phyloP scores from a whole-genome alignment of 2,888 invertebrate species.

The Electrophaes corylata region DNA sequence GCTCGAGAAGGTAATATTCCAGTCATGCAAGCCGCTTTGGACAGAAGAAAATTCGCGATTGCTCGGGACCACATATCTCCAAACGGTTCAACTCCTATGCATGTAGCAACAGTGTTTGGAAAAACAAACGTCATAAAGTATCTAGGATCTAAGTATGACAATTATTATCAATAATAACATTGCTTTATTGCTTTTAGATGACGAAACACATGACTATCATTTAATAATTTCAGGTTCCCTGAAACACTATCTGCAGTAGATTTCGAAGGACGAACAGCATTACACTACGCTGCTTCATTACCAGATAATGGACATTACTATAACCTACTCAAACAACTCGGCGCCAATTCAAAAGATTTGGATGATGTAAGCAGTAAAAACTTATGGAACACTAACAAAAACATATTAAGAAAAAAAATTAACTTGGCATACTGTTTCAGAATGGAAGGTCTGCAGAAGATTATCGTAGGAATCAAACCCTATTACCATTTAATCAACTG shows the following conservation, averaged over 20 bases:
- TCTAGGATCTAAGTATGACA: slow-evolving; percentile 76
- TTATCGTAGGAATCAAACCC: slow-evolving; percentile 87
- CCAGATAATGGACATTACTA: slow-evolving; percentile 95
- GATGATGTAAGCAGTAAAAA: slow-evolving; percentile 89
- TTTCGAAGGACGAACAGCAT: slow-evolving; percentile 91
- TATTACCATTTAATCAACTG: slow-evolving; percentile 88
- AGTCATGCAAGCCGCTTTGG: slow-evolving; percentile 93
- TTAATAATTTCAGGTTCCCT: slow-evolving; percentile 86
- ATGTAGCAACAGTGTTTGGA: slow-evolving; percentile 93
- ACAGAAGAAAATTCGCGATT: slow-evolving; percentile 95
- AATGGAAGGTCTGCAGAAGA: slow-evolving; percentile 91
- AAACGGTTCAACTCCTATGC: slow-evolving; percentile 93
- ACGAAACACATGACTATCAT: not conserved
- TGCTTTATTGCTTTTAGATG: not conserved
- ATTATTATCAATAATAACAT: not conserved
- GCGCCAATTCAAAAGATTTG: slow-evolving; percentile 91
- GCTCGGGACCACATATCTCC: slow-evolving; percentile 93
- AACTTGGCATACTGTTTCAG: slow-evolving; percentile 67
- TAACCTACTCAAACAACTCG: slow-evolving; percentile 92
- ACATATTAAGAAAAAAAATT: not conserved
- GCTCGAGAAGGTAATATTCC: slow-evolving; percentile 93
- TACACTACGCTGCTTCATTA: slow-evolving; percentile 94
- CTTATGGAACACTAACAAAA: not conserved
- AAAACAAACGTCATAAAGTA: slow-evolving; percentile 91
- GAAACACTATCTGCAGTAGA: slow-evolving; percentile 93